Evolutionary conservation across 2,797 vertebrate genomes (phyloP), one percentile per base, ranked within the genome.

Genomic region (Staurois parvus): DNA sequence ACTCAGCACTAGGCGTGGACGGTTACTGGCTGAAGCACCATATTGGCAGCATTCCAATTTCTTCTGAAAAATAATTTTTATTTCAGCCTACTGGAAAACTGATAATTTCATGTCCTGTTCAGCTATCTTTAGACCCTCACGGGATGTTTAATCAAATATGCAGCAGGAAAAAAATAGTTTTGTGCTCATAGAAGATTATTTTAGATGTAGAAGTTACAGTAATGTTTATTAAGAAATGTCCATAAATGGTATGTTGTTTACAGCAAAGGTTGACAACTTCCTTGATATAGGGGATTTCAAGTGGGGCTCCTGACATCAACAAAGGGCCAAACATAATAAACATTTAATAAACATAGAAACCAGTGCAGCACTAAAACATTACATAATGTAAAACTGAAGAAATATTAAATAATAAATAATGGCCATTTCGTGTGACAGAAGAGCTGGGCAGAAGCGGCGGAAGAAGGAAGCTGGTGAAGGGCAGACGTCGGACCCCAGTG

Each of bases 1-100:
- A 85, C 64, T 81, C 84, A 81, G 84, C 72, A n/a, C 15, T 29
- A 62, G 72, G 78, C 26, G 72, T 59, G 37, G 84, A n/a, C 72
- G 69, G 42, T 68, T 62, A 29, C 40, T 75, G 72, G 84, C 84
- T 2, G 48, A 17, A 1, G 13, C 7, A 2, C 32, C 5, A 34
- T 26, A 21, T 29, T 85, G 84, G 78, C 78, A 13, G 15, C 17
- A 8, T 15, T 70, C 76, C 78, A 81, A 30, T 48, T 4, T 79
- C 12, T 45, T 26, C 56, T 52, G 34, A 34, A 79, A 74, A 80
- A 68, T 34, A 70, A 28, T 42, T n/a, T 79, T 64, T 17, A 21
- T 64, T 81, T 28, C 79, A 76, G 37, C 37, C 17, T 37, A 29
- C 42, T 48, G 40, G 28, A 52, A 68, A 69, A 29, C n/a, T 67